Evolutionary conservation across 2,888 invertebrate species (phyloP), one percentile per base, ranked within the genome.

Genomic region (Lucinisca nassula): DNA sequence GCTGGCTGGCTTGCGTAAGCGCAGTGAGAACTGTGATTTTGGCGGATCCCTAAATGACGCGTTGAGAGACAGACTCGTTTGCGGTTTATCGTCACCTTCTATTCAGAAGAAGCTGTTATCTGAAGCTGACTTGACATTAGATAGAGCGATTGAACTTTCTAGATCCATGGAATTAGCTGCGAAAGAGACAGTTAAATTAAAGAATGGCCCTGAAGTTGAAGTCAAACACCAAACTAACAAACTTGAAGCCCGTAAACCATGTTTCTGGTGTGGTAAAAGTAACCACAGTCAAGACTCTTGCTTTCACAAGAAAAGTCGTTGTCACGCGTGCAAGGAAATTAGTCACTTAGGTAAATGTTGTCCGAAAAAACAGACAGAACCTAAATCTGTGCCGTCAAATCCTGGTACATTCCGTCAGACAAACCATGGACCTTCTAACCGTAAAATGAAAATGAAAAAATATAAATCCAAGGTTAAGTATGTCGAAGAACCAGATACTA

Each of bases 91-190:
- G 0, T 24, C 70, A n/a, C 61, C 49, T 38, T 27, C 70, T 2
- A 88, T 85, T 27, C 85, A 85, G 32, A 87, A 78, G 51, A 73
- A 55, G 30, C 49, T 88, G 32, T 79, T 90, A 24, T 45, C 85
- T 24, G 82, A 79, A 32, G 76, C 72, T 30, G 51, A 82, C 12
- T 35, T 88, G 14, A 70, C 76, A 14, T 45, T 90, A 10, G 67
- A 79, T 24, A 80, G 81, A 38, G 76, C 83, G 17, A 35, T 61
- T 0, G 40, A 83, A 1, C 76, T 87, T 40, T 40, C 87, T 8
- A 49, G 58, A 21, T 61, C 74, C n/a, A 75, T 86, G 38, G 76
- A 80, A 70, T 75, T 70, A 17, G 82, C 83, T 17, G 67, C 67
- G 0, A 49, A 58, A 17, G 80, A 87, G 21, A 73, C 78, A 1